These are phyloP conservation scores for Athetis lepigone DNA, from an alignment of 2,888 invertebrate genomes.

Conservation along the genomic window DNA sequence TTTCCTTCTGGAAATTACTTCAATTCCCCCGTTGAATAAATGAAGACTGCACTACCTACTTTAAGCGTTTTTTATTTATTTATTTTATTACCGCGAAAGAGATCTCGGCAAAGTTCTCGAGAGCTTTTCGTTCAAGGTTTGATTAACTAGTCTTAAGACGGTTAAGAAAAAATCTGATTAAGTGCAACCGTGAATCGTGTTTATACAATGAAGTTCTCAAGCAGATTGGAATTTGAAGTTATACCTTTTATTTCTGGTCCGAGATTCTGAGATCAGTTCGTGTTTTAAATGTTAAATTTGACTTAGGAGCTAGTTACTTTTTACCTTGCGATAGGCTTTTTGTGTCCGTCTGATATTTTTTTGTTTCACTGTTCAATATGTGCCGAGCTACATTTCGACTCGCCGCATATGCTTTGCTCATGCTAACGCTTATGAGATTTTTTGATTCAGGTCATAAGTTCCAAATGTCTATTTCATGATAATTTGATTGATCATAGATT, in stretches of 20 bases:
- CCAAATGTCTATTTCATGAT: too few relatives aligned
- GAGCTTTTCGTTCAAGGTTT: constrained; percentile 69
- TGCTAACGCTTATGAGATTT: too few relatives aligned
- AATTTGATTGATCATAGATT: too few relatives aligned
- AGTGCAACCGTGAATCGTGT: constrained; percentile 32
- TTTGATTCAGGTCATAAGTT: too few relatives aligned
- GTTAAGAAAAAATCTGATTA: constrained; percentile 32
- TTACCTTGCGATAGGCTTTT: too few relatives aligned
- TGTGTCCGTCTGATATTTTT: too few relatives aligned
- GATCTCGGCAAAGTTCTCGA: constrained; percentile 67
- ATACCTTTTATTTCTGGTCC: neutral
- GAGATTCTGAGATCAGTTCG: neutral
- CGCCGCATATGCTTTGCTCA: too few relatives aligned
- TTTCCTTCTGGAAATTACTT: constrained; percentile 84
- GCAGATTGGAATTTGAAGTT: constrained; percentile 21
- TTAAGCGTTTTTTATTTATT: constrained; percentile 66
- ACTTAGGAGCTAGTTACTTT: too few relatives aligned
- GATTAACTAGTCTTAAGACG: constrained; percentile 65
- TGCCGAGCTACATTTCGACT: too few relatives aligned
- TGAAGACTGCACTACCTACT: constrained; percentile 76
- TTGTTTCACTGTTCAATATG: too few relatives aligned
- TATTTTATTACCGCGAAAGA: constrained; percentile 74
- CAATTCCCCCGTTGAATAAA: constrained; percentile 83
- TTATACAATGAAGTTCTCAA: constrained; percentile 18
- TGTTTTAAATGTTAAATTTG: neutral